Evolutionary conservation across 1,140 invertebrate species (phyloP).

Genomic region (Drosophila melanica): DNA sequence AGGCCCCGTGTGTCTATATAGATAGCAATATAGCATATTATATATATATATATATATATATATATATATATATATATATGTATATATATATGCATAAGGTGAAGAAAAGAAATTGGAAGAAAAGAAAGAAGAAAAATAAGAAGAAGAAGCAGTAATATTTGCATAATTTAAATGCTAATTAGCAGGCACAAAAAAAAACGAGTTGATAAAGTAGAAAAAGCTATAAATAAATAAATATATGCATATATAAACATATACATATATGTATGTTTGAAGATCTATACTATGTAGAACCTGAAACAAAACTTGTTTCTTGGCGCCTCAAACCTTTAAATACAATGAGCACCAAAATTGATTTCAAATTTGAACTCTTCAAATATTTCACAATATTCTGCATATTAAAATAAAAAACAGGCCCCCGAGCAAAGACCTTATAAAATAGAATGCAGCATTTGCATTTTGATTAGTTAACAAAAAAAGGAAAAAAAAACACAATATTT

Average conservation of each 20-base stretch:
- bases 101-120: conserved; percentile 50
- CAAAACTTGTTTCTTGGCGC: conserved; percentile 19
- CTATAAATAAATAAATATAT: conserved; percentile 63
- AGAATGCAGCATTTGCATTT: no score
- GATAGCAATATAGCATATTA: not conserved
- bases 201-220: conserved; percentile 29
- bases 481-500: no score
- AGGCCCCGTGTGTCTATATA: conserved; percentile 36
- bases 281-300: not conserved
- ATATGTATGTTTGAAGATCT: conserved; percentile 5
- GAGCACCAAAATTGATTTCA: conserved; percentile 7
- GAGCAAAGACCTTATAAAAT: no score
- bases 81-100: conserved; percentile 18
- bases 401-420: not conserved
- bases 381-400: conserved; percentile 3
- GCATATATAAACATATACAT: conserved; percentile 10
- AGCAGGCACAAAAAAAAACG: conserved; percentile 31
- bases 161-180: conserved; percentile 79
- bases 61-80: conserved; percentile 18
- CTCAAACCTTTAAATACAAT: conserved; percentile 12
- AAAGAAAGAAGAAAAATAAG: conserved; percentile 9
- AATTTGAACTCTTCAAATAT: conserved; percentile 8
- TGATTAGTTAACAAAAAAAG: no score
- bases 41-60: conserved; percentile 1
- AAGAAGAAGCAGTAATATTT: conserved; percentile 55